A percentile compares a stretch with the other conserved stretches of the same genome.
Conservation (phyloP, 1,140 invertebrate genomes). For the Tetragnatha versicolor region DNA sequence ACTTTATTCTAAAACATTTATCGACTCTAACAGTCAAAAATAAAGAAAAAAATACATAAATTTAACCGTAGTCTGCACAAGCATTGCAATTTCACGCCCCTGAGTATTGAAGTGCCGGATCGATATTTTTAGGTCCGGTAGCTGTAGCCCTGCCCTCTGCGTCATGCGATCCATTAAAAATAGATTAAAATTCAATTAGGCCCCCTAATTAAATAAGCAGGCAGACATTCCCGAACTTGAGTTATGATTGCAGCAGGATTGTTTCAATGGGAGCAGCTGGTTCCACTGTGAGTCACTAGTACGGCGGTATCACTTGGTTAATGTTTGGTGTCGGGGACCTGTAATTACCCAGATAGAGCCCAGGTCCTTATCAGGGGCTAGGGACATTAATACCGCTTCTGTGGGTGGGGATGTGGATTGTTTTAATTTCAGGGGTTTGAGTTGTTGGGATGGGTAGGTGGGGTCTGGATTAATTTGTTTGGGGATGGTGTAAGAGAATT, state of each 20-base stretch:
- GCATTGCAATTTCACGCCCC: slow-evolving; percentile 20
- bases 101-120: slow-evolving; percentile 12
- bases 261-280: slow-evolving; percentile 26
- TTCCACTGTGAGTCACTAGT: background rate
- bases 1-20: too few relatives aligned
- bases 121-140: slow-evolving; percentile 28
- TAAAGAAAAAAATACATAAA: background rate
- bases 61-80: too few relatives aligned
- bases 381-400: too few relatives aligned
- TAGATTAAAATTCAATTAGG: slow-evolving; percentile 49
- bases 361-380: too few relatives aligned
- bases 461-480: too few relatives aligned
- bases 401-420: too few relatives aligned
- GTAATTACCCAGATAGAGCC: slow-evolving; percentile 26
- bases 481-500: too few relatives aligned
- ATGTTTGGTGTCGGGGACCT: background rate
- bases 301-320: background rate
- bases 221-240: slow-evolving; percentile 9
- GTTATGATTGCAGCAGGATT: slow-evolving; percentile 34
- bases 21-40: background rate
- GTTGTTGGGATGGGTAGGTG: too few relatives aligned
- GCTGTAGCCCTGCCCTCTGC: background rate
- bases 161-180: slow-evolving; percentile 39
- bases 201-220: slow-evolving; percentile 37
- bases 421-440: too few relatives aligned